Evolutionary conservation across 2,888 invertebrate genomes (phyloP).

Genomic region (Hoplodrina ambigua): DNA sequence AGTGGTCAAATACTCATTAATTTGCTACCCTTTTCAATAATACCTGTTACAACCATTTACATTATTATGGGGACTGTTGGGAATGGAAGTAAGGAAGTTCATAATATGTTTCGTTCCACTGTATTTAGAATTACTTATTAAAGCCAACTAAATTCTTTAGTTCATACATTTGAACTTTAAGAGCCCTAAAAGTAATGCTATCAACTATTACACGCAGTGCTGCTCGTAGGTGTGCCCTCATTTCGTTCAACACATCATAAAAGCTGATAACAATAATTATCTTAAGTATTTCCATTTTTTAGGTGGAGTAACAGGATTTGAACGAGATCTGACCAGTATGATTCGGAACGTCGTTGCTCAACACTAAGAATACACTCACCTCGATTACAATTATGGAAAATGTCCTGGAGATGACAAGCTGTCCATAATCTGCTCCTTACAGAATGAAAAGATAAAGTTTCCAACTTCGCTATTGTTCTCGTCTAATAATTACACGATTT

Average conservation of each 20-base stretch:
- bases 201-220: background rate
- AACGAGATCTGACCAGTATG: background rate
- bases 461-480: slow-evolving; percentile 37
- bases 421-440: slow-evolving; percentile 35
- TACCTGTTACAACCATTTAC: too few relatives aligned
- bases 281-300: slow-evolving; percentile 8
- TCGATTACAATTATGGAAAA: slow-evolving; percentile 27
- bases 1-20: too few relatives aligned
- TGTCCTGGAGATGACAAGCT: slow-evolving; percentile 45
- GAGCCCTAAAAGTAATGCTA: background rate
- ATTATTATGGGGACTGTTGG: background rate
- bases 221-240: slow-evolving; percentile 25
- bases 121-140: background rate
- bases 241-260: slow-evolving; percentile 19
- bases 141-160: background rate
- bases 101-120: background rate
- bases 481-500: slow-evolving; percentile 15
- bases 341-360: background rate
- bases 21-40: too few relatives aligned
- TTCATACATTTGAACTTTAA: background rate
- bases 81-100: slow-evolving; percentile 5
- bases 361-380: slow-evolving; percentile 34
- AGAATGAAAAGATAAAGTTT: slow-evolving; percentile 45
- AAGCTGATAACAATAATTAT: slow-evolving; percentile 31
- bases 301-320: slow-evolving; percentile 16